Base-by-base conservation (phyloP, 2,797 vertebrate genomes). In the Bradypus variegatus region DNA sequence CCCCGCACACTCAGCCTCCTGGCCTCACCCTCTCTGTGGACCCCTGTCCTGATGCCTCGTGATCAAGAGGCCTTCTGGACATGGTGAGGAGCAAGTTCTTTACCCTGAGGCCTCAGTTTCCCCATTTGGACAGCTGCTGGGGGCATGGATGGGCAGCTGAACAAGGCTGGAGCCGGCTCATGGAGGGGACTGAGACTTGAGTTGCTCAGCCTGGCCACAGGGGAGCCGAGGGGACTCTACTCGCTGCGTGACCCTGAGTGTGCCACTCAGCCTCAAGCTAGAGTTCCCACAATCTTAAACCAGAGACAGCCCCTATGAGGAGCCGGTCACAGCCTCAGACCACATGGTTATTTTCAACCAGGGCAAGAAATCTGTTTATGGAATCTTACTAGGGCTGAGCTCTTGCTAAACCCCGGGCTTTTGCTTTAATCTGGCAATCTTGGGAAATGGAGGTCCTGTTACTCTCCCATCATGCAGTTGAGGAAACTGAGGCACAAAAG, bases 271-370 rank as follows among this genome's bases (percentile, higher is more conserved):
- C 36, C 70, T 48, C 29, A 31, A 15, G 29, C 50, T 64, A 1
- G 6, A 53, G 72, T 23, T 21, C 48, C 60, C 67, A 7, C 7
- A 16, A 36, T 16, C 78, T 60, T 8, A 83, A 36, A 76, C 6
- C 12, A 27, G 64, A 36, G 41, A 8, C 25, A 4, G 16, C 62
- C 5, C 5, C 70, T 21, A 1, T 13, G 41, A 41, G 88, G 50
- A 25, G 53, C 19, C 31, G 27, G 73, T 45, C 73, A 12, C 21
- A 2, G 65, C 64, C 21, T 70, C 77, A 0, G 3, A 13, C 21
- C 38, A 5, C 1, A 0, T 0, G 50, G 10, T n/a, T 38, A 27
- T 25, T 50, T 38, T 53, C 73, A 38, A 41, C 21, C 1, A 12
- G 31, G 41, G 50, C 41, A 14, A 76, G 82, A 90, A 58, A 58